Base-by-base conservation (phyloP, 2,888 invertebrate genomes). In the Trilocha varians region DNA sequence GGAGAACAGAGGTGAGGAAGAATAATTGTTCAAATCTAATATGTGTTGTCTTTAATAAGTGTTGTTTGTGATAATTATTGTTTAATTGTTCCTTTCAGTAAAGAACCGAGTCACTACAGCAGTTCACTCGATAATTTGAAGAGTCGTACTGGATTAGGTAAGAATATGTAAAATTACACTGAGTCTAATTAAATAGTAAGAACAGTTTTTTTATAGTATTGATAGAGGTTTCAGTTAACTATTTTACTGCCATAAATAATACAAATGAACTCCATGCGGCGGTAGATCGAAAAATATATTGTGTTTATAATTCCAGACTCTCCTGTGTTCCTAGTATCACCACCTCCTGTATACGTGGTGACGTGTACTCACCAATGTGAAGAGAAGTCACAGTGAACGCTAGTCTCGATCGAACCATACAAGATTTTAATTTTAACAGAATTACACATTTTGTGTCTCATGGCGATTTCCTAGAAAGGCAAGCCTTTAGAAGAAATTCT, bases 261-360 rank as follows among this genome's bases (percentile, higher is more conserved):
- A n/a, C n/a, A n/a, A n/a, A n/a, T n/a, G n/a, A n/a, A n/a, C n/a
- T n/a, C n/a, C n/a, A n/a, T n/a, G n/a, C n/a, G n/a, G n/a, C n/a
- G n/a, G n/a, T n/a, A n/a, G n/a, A n/a, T n/a, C n/a, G n/a, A n/a
- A n/a, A n/a, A n/a, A n/a, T n/a, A n/a, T n/a, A n/a, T n/a, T n/a
- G n/a, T n/a, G n/a, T n/a, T n/a, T 46, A 43, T 47, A 17, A 41
- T 75, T 70, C 40, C 73, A 80, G 79, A 78, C 38, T 33, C 55
- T 0, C 60, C 76, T 0, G 65, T 83, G 0, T 71, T 69, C 32
- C 52, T 83, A 2, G 32, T 83, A 5, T 64, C 79, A 0, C 55
- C 78, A 0, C 75, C 78, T 0, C 78, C 79, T 0, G 67, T 83
- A n/a, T 82, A 78, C 40, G 59, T 82, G 0, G 42, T 82, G 0